Conservation (phyloP, 2,113 vertebrate genomes). For the Puntigrus tetrazona region DNA sequence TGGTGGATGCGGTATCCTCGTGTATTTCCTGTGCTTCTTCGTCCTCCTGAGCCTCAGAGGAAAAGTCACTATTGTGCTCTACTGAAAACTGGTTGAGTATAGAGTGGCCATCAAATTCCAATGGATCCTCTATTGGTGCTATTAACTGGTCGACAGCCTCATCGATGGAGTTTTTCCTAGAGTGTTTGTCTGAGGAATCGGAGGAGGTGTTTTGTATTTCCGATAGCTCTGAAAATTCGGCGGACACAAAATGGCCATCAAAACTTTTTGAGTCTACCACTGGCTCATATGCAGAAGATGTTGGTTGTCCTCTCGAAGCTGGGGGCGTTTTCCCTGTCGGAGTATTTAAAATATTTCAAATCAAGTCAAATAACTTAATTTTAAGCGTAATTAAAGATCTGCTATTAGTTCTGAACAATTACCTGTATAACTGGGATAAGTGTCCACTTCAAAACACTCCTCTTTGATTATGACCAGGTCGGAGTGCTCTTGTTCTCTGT, state of each 20-base stretch:
- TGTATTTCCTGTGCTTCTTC: conserved; percentile 29
- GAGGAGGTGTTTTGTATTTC: conserved; percentile 32
- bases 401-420: not conserved
- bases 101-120: conserved; percentile 58
- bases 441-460: conserved; percentile 52
- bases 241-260: conserved; percentile 26
- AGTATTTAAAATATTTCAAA: not conserved
- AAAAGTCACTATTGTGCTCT: not conserved
- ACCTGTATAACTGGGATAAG: conserved; percentile 25
- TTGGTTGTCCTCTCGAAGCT: not conserved
- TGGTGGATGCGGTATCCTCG: not conserved
- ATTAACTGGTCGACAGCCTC: conserved; percentile 51
- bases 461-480: conserved; percentile 58
- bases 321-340: not conserved
- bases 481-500: conserved; percentile 37
- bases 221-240: conserved; percentile 37
- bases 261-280: not conserved
- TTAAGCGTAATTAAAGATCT: not conserved
- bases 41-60: not conserved
- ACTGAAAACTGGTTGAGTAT: conserved; percentile 65
- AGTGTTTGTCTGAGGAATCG: conserved; percentile 32
- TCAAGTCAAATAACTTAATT: not conserved
- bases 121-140: conserved; percentile 9
- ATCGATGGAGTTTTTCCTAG: conserved; percentile 45
- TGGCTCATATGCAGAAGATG: not conserved